Base-by-base conservation (phyloP, 2,113 vertebrate genomes). In the Speoplatyrhinus poulsoni region DNA sequence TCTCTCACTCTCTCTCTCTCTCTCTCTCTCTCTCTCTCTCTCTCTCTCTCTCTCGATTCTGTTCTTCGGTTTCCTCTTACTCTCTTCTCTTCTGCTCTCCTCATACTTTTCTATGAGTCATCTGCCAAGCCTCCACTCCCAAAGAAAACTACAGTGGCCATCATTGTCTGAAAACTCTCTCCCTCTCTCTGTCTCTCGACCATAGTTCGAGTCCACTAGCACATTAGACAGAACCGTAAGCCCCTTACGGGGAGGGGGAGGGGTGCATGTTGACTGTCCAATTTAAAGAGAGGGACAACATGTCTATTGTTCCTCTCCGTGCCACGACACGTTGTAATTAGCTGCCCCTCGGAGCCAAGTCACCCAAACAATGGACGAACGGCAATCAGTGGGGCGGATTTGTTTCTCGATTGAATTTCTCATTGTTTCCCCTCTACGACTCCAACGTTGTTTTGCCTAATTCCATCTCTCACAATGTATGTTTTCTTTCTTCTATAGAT, bases 31-130 rank as follows among this genome's bases (percentile, higher is more conserved):
- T 65, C 81, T 65, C 73, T 63, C 66, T 64, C 65, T 61, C 41
- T 5, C 60, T 36, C 48, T 55, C 81, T 65, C 81, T 65, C 73
- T 63, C 66, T 64, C 63, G 53, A 71, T 54, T 12, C 11, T 36
- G 52, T 49, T 11, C 46, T 48, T 69, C 74, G 67, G 73, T 17
- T 66, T 62, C 49, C 52, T 13, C 46, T 63, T 48, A 48, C 53
- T 54, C 8, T 54, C 52, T 46, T 53, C 46, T 69, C 63, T 69
- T 54, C 26, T 58, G 32, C 56, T 13, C 71, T 75, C 83, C 77
- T 84, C 84, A 83, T 88, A 86, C 85, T 80, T 87, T 70, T 60
- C 80, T 67, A 81, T 89, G 88, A 89, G 88, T 89, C 87, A 89
- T 89, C 83, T 85, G 77, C 41, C 81, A 85, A 73, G 88, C 89